These are phyloP conservation scores for Blennius ocellaris DNA, from an alignment of 2,113 vertebrate species.

Conservation along the genomic window DNA sequence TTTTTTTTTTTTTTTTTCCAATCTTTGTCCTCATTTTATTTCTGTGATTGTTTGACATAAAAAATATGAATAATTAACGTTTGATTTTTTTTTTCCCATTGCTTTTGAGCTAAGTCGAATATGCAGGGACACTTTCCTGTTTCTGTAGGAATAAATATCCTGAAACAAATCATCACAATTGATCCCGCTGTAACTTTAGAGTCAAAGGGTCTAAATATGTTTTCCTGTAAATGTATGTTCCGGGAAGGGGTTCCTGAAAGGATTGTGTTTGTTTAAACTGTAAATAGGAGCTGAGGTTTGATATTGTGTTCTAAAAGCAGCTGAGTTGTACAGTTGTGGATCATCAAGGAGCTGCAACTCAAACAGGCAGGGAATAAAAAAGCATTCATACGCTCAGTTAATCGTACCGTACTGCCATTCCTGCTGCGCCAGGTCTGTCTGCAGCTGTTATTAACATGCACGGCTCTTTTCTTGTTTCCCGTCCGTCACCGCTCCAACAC, in stretches of 20 bases:
- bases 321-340: no score
- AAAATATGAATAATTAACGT: neutral
- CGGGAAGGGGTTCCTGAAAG: neutral
- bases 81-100: neutral
- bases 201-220: neutral
- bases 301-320: conserved; percentile 4
- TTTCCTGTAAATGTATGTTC: neutral
- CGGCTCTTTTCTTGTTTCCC: conserved; percentile 37
- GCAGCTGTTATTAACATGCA: conserved; percentile 44
- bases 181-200: conserved; percentile 4
- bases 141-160: neutral
- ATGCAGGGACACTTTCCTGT: neutral
- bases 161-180: neutral
- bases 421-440: conserved; percentile 17
- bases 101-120: neutral
- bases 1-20: neutral
- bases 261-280: neutral
- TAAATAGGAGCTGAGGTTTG: neutral
- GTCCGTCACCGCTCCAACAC: conserved; percentile 20
- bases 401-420: conserved; percentile 19
- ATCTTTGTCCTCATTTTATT: neutral
- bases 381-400: conserved; percentile 7
- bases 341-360: neutral
- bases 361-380: conserved; percentile 16
- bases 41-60: neutral